A percentile compares a stretch with the other conserved stretches of the same genome.
Evolutionary conservation across 2,113 vertebrate genomes (phyloP).

Genomic region (Thamnophis sirtalis): DNA sequence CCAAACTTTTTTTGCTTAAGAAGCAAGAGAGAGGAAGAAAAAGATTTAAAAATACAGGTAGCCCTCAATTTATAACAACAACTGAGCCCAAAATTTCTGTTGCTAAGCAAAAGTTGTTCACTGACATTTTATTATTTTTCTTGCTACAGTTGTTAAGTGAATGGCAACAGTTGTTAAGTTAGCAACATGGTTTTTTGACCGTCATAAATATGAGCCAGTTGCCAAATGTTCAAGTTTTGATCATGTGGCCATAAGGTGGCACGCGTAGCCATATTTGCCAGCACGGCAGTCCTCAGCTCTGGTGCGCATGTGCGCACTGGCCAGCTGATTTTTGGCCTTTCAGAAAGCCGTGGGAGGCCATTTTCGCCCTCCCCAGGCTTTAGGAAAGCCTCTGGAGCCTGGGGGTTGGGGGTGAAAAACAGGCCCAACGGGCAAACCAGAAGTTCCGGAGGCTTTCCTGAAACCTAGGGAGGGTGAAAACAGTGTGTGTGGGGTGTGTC

Average conservation of each 20-base stretch:
- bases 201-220: background rate
- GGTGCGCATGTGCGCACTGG: no score
- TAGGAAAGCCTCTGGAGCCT: no score
- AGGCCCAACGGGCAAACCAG: no score
- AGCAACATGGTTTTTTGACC: background rate
- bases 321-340: no score
- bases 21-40: background rate
- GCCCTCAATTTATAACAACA: background rate
- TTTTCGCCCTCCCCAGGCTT: no score
- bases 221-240: background rate
- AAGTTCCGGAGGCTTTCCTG: no score
- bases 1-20: background rate
- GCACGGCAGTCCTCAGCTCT: no score
- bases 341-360: no score
- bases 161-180: background rate
- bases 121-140: background rate
- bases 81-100: background rate
- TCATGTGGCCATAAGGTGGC: background rate
- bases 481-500: no score
- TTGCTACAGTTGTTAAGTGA: background rate
- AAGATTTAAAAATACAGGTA: accelerated
- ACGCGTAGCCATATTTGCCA: no score
- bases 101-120: background rate
- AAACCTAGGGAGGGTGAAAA: no score
- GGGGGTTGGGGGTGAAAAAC: no score